phyloP scores from a whole-genome alignment of 2,888 invertebrate genomes.

The Eristalinus aeneus region DNA sequence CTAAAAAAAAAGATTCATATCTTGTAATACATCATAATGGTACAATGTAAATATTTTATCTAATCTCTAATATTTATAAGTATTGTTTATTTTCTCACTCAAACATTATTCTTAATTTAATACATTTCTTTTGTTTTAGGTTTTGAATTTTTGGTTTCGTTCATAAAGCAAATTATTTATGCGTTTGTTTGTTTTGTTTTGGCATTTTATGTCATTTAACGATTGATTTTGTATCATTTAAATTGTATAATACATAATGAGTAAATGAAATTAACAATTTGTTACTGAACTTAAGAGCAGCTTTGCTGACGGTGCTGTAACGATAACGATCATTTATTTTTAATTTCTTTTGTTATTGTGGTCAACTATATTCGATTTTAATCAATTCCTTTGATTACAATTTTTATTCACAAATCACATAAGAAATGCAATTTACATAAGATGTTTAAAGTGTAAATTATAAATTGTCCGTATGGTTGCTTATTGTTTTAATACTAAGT shows the following conservation, averaged over 20 bases:
- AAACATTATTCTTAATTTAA: conserved; percentile 76
- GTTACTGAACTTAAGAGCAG: neutral
- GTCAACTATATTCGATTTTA: neutral
- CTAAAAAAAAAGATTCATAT: conserved; percentile 51
- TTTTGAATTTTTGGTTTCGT: neutral
- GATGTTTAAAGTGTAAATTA: neutral
- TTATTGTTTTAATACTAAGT: too few relatives aligned
- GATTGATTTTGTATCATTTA: conserved; percentile 11
- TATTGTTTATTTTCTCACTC: conserved; percentile 80
- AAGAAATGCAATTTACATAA: neutral
- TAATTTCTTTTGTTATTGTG: neutral
- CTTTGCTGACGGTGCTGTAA: conserved; percentile 21
- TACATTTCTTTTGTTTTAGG: conserved; percentile 15
- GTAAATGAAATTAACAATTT: neutral
- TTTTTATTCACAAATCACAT: neutral
- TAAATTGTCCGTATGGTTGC: neutral
- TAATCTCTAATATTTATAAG: conserved; percentile 75
- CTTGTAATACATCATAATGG: conserved; percentile 63
- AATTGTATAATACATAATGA: neutral
- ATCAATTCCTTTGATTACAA: neutral
- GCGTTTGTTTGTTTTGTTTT: conserved; percentile 7
- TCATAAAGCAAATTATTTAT: conserved; percentile 54
- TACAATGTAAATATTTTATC: conserved; percentile 69
- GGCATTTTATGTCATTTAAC: conserved; percentile 28
- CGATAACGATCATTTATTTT: neutral